phyloP scores from a whole-genome alignment of 2,797 vertebrate species.

The Sebastes elongatus region DNA sequence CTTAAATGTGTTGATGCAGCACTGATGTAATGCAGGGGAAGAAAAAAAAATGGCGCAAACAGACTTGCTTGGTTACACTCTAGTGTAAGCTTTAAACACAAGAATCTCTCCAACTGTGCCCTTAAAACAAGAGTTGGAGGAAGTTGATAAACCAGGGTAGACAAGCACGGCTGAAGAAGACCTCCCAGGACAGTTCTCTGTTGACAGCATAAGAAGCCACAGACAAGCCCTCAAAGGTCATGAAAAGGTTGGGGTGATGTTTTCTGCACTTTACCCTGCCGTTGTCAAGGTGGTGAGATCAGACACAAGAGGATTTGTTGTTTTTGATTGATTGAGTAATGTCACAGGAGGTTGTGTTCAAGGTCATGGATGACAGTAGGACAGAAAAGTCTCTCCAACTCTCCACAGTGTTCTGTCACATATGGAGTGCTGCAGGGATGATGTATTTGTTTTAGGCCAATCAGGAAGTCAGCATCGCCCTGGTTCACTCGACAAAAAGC shows the following conservation, averaged over 20 bases:
- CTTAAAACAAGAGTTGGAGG: conserved; percentile 23
- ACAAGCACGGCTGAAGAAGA: conserved; percentile 44
- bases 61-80: conserved; percentile 17
- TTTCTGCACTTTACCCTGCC: conserved; percentile 31
- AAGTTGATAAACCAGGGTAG: conserved; percentile 47
- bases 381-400: neutral
- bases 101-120: conserved; percentile 8
- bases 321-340: conserved; percentile 33
- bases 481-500: no score
- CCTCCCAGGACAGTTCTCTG: conserved; percentile 58
- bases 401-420: neutral
- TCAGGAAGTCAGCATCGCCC: no score
- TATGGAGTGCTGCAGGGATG: no score
- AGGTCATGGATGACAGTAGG: conserved; percentile 13
- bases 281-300: conserved; percentile 33
- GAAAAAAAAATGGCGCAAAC: neutral
- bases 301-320: conserved; percentile 15
- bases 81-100: neutral
- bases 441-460: no score
- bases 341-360: conserved; percentile 18
- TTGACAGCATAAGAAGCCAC: conserved; percentile 55
- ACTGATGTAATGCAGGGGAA: conserved; percentile 28
- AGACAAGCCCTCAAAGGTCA: conserved; percentile 61
- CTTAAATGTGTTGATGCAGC: conserved; percentile 44
- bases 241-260: conserved; percentile 24